Conservation (phyloP, 2,797 vertebrate species). For the Sus cebifrons region DNA sequence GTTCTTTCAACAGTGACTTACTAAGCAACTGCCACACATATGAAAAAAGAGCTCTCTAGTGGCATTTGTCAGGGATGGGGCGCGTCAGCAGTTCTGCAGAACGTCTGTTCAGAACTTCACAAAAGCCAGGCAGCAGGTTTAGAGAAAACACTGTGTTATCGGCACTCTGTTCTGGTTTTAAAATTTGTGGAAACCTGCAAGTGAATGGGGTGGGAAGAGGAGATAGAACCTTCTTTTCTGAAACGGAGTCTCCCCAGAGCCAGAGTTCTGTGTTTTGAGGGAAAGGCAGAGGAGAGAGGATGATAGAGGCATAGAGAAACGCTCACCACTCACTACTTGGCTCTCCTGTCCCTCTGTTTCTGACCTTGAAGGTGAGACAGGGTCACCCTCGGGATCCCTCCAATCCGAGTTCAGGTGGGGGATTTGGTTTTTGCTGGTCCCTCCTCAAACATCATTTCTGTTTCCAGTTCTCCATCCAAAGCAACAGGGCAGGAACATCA, state of each 20-base stretch:
- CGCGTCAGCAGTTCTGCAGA: background rate
- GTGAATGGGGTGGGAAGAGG: background rate
- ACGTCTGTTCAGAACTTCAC: background rate
- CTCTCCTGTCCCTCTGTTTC: background rate
- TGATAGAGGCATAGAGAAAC: background rate
- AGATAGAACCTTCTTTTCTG: background rate
- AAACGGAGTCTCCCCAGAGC: background rate
- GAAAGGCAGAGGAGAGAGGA: background rate
- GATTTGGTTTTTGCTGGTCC: background rate
- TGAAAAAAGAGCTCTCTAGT: background rate
- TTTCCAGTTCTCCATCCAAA: background rate
- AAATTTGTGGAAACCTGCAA: constrained; percentile 13
- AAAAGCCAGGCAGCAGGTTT: background rate
- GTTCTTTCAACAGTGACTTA: background rate
- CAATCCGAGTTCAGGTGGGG: background rate
- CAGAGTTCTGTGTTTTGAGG: background rate
- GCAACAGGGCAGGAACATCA: background rate
- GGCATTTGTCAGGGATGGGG: background rate
- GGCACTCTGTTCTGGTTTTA: background rate
- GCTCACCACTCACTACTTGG: background rate
- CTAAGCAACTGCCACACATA: background rate
- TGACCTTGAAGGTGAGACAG: background rate
- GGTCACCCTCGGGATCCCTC: background rate
- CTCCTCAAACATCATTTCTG: background rate
- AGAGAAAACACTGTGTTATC: background rate